Conservation (phyloP, 2,113 vertebrate genomes). For the Porphyrio hochstetteri region DNA sequence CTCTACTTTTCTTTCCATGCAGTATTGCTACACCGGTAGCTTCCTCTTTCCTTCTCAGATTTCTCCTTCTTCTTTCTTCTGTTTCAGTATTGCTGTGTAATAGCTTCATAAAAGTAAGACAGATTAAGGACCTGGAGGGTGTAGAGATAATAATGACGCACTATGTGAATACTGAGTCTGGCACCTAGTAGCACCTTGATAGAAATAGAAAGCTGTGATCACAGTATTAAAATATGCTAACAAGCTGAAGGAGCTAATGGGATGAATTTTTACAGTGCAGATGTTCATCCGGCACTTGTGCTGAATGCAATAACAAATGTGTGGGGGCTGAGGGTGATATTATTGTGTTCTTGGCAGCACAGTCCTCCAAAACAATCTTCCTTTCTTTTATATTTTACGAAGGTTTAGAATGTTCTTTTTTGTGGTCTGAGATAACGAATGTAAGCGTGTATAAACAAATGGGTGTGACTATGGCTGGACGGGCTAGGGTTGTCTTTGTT, state of each 20-base stretch:
- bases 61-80: neutral
- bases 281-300: constrained; percentile 59
- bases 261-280: constrained; percentile 59
- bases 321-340: neutral
- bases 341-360: constrained; percentile 40
- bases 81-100: constrained; percentile 28
- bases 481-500: neutral
- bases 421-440: neutral
- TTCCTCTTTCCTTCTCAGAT: constrained; percentile 8
- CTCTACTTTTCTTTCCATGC: neutral
- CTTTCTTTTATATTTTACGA: constrained; percentile 5
- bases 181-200: constrained; percentile 77
- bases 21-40: neutral
- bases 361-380: neutral
- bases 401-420: constrained; percentile 22
- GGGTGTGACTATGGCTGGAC: neutral
- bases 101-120: constrained; percentile 22
- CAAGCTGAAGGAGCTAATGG: constrained; percentile 73
- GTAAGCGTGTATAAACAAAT: neutral
- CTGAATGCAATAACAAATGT: constrained; percentile 19
- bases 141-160: constrained; percentile 51
- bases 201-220: constrained; percentile 80
- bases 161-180: constrained; percentile 72
- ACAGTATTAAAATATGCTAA: constrained; percentile 76
- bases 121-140: neutral